Evolutionary conservation across 2,888 invertebrate genomes (phyloP).

Genomic region (Liopterus haemorrhoidalis): DNA sequence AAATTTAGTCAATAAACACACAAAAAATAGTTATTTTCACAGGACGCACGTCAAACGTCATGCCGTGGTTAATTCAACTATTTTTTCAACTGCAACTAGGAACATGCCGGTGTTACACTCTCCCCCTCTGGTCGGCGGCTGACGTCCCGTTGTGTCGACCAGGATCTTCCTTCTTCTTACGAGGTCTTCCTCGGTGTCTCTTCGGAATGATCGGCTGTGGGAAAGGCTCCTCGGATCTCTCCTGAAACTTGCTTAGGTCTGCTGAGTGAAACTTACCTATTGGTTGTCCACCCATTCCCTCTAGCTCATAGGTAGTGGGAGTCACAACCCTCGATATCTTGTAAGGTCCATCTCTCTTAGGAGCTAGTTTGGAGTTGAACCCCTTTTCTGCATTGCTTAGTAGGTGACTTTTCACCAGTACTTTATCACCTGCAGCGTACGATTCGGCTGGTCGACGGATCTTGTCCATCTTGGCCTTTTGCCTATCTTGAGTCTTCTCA

Average conservation of each 20-base stretch:
- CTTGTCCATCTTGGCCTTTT: slow-evolving; percentile 21
- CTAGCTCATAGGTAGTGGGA: slow-evolving; percentile 2
- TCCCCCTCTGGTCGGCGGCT: slow-evolving; percentile 3
- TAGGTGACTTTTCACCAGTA: too few relatives aligned
- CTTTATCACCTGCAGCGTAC: too few relatives aligned
- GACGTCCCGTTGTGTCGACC: background rate
- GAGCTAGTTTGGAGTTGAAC: slow-evolving; percentile 30
- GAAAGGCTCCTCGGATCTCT: background rate
- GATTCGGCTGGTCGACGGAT: slow-evolving; percentile 18
- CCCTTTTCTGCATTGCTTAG: slow-evolving; percentile 21
- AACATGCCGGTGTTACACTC: background rate
- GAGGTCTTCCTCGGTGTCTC: background rate
- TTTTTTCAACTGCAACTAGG: too few relatives aligned
- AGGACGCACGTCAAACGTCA: too few relatives aligned
- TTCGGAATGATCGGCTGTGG: background rate
- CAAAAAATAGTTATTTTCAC: too few relatives aligned
- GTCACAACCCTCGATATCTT: slow-evolving; percentile 11
- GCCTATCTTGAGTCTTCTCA: slow-evolving; percentile 14
- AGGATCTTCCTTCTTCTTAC: background rate
- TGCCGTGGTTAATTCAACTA: too few relatives aligned
- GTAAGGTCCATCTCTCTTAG: slow-evolving; percentile 33
- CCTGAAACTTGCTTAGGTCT: too few relatives aligned
- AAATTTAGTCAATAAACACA: too few relatives aligned
- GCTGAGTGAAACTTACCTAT: background rate
- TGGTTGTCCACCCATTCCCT: background rate